Percentiles rank a stretch among this genome's conserved stretches.
Conservation (phyloP, 2,888 invertebrate genomes). For the Spodoptera littoralis region DNA sequence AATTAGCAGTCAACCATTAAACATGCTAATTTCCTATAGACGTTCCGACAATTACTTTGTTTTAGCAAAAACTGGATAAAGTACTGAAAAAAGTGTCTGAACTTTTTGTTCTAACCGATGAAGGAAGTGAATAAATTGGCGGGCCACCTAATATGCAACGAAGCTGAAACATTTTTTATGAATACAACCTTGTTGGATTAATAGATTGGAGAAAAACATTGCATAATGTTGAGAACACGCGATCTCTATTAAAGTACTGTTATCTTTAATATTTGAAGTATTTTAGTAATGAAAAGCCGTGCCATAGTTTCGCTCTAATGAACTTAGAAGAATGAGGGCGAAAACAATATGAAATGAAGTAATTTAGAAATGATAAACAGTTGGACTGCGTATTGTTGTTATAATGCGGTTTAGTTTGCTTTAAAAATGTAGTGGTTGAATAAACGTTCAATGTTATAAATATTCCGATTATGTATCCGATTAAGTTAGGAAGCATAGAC, state of each 20-base stretch:
- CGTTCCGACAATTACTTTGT: constrained; percentile 17
- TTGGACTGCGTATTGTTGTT: too few species aligned
- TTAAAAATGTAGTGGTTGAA: too few species aligned
- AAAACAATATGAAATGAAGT: too few species aligned
- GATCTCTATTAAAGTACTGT: not conserved
- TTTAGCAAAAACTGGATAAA: constrained; percentile 28
- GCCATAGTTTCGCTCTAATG: too few species aligned
- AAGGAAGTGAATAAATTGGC: constrained; percentile 53
- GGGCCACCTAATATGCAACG: constrained; percentile 45
- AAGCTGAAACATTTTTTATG: constrained; percentile 50
- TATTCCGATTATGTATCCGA: too few species aligned
- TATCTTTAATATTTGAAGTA: not conserved
- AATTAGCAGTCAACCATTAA: constrained; percentile 3
- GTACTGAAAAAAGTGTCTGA: constrained; percentile 34
- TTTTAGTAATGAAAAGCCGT: too few species aligned
- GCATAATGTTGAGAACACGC: constrained; percentile 15
- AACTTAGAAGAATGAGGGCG: too few species aligned
- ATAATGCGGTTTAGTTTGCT: too few species aligned
- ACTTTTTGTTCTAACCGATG: constrained; percentile 46
- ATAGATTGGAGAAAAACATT: constrained; percentile 2
- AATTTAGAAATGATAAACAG: too few species aligned
- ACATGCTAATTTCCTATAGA: constrained; percentile 19
- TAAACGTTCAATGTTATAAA: too few species aligned
- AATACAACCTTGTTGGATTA: constrained; percentile 13
- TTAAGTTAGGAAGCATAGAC: too few species aligned